Conservation (phyloP, 2,888 invertebrate genomes). For the Trachelus tabidus region DNA sequence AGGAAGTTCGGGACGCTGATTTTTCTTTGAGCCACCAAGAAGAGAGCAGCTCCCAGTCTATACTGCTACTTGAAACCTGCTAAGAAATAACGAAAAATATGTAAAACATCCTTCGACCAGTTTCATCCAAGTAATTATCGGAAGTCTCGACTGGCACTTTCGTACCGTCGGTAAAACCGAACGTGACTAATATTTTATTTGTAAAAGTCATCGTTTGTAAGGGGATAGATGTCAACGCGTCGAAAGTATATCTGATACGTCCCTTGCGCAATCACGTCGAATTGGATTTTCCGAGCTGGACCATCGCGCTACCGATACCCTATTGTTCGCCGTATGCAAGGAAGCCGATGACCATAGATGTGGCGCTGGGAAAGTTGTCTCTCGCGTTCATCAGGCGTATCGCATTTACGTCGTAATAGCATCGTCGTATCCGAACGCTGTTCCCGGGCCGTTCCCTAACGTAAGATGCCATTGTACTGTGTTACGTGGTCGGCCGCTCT, state of each 20-base stretch:
- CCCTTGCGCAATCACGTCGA: not conserved
- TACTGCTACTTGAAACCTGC: too few species aligned
- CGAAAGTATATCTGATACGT: not conserved
- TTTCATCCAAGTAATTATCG: not conserved
- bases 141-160: not conserved
- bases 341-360: not conserved
- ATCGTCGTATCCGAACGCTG: not conserved
- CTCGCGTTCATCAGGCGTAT: not conserved
- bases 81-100: not conserved
- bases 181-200: not conserved
- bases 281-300: not conserved
- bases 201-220: not conserved
- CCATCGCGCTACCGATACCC: not conserved
- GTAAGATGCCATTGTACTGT: not conserved
- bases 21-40: not conserved
- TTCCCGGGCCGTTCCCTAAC: not conserved
- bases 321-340: not conserved
- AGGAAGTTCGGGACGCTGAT: not conserved
- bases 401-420: not conserved
- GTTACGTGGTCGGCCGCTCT: slow-evolving; percentile 5
- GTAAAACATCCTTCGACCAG: not conserved
- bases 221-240: not conserved
- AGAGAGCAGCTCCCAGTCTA: not conserved
- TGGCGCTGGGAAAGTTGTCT: not conserved
- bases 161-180: not conserved